Evolutionary conservation across 1,140 invertebrate genomes (phyloP), one percentile per base, ranked within the genome.

Genomic region (Lycorma delicatula): DNA sequence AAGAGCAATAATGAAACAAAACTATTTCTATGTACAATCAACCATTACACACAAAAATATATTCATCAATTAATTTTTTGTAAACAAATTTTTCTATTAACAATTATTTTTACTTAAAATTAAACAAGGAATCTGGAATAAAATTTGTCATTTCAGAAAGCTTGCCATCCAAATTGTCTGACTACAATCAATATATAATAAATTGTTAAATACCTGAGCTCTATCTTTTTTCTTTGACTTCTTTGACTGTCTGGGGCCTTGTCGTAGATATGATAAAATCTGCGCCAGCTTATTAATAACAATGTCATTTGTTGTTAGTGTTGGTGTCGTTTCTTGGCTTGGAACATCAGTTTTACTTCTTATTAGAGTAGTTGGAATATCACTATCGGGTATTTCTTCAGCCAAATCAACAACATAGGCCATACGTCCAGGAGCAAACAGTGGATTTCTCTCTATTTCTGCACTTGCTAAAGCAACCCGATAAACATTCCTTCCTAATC

Each of bases 261-360:
- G 86, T 2, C 96, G 75, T 11, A 99, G 73, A 66, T 99, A 98
- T 0, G 92, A 93, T 27, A 99, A 76, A 69, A 99, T 98, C 73
- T 99, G 94, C 0, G 93, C 92, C 6, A 99, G 71, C 72, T 99
- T 99, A 69, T 98, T 96, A 51, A 99, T 92, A 0, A 98, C 92
- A 25, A 89, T 95, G 64, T 97, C 93, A 70, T 97, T 96, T 13
- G 92, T 96, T 4, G 89, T 93, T 9, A 94, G 72, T 0, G 91
- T 89, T 1, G 90, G 83, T 25, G 85, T 79, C 64, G 85, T 72
- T 78, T 92, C 80, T 20, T 83, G 75, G 51, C 82, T 86, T 0
- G 92, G 91, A 46, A 95, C 91, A 69, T 99, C 97, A 4, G 89
- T 89, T 71, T 97, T 95, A 64, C 93, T 97, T 36, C 97, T 78